Conservation (phyloP, 2,113 vertebrate species). For the Brachyhypopomus occidentalis region DNA sequence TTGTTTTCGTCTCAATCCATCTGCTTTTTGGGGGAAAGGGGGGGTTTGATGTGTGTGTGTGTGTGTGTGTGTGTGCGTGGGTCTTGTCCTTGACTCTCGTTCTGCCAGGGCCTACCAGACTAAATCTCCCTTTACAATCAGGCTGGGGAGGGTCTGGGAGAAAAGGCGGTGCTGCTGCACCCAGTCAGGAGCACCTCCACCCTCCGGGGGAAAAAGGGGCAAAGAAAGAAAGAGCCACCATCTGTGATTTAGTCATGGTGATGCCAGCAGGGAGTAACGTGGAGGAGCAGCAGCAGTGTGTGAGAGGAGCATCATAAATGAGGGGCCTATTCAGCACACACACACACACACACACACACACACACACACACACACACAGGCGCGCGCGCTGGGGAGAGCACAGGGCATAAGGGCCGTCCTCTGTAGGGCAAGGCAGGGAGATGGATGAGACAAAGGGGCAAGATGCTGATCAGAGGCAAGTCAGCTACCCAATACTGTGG, state of each 20-base stretch:
- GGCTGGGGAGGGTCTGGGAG: conserved; percentile 42
- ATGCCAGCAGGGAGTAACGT: conserved; percentile 73
- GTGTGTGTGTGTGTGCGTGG: no score
- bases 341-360: conserved; percentile 37
- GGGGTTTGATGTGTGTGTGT: no score
- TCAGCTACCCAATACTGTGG: background rate
- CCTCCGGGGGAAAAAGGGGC: conserved; percentile 66
- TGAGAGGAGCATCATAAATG: conserved; percentile 47
- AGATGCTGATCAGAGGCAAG: background rate
- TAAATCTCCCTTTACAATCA: conserved; percentile 71
- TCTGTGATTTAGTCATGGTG: conserved; percentile 81
- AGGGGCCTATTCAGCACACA: conserved; percentile 45
- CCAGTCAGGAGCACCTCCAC: conserved; percentile 69
- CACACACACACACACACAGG: background rate
- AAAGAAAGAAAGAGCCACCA: conserved; percentile 75
- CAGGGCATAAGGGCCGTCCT: conserved; percentile 23
- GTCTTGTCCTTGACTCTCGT: conserved; percentile 50
- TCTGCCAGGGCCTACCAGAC: conserved; percentile 67
- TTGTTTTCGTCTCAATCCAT: conserved; percentile 34
- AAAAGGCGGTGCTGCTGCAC: conserved; percentile 59
- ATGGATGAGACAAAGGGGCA: conserved; percentile 7
- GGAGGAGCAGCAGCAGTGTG: conserved; percentile 27
- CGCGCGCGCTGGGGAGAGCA: conserved; percentile 51
- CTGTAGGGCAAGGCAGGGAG: background rate
- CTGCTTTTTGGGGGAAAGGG: background rate